A percentile compares a stretch with the other conserved stretches of the same genome.
phyloP scores from a whole-genome alignment of 1,140 invertebrate genomes.

The Samia ricini region DNA sequence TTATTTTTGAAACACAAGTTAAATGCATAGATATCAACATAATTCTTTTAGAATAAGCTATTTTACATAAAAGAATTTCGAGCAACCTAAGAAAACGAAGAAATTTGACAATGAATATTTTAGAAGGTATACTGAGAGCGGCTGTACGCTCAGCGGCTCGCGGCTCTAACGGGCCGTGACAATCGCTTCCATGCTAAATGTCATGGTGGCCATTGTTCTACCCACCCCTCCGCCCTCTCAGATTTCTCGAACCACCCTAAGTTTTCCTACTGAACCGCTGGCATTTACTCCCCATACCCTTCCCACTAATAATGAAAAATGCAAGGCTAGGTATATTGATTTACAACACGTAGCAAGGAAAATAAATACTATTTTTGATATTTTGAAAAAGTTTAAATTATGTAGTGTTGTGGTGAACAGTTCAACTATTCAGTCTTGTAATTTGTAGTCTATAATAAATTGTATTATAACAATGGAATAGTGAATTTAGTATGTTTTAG shows the following conservation, averaged over 20 bases:
- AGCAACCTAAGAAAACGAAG: neutral
- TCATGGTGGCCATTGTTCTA: slow-evolving; percentile 74
- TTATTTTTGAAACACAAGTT: neutral
- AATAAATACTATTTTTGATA: neutral
- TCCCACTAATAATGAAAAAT: slow-evolving; percentile 56
- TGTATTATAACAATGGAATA: slow-evolving; percentile 60
- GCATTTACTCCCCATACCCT: slow-evolving; percentile 60
- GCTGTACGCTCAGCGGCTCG: slow-evolving; percentile 57
- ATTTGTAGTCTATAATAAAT: slow-evolving; percentile 44
- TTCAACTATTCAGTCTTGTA: slow-evolving; percentile 19
- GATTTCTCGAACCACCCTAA: slow-evolving; percentile 35
- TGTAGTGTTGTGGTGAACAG: neutral
- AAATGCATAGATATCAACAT: neutral
- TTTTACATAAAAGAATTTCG: neutral
- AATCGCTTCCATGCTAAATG: slow-evolving; percentile 75
- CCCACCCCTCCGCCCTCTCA: slow-evolving; percentile 29
- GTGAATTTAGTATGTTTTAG: slow-evolving; percentile 60
- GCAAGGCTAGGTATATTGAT: slow-evolving; percentile 36
- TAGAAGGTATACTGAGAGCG: slow-evolving; percentile 37
- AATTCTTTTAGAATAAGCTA: neutral
- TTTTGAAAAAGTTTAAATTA: neutral
- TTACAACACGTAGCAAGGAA: slow-evolving; percentile 24
- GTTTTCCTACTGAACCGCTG: slow-evolving; percentile 46
- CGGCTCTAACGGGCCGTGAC: slow-evolving; percentile 66
- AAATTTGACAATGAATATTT: slow-evolving; percentile 31